Conservation (phyloP, 2,888 invertebrate species). For the Eurytoma californica region DNA sequence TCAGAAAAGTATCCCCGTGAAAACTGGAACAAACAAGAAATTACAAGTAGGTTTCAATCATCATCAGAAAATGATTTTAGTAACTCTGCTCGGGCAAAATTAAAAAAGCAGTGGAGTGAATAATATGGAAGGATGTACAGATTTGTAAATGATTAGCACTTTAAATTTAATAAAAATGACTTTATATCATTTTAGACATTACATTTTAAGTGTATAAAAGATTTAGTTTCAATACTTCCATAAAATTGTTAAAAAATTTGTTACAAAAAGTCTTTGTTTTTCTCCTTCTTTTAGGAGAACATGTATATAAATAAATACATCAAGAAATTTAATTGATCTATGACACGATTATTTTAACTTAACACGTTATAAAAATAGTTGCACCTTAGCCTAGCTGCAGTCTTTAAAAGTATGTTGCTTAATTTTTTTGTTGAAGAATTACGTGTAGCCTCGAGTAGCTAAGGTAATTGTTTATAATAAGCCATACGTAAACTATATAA, state of each 20-base stretch:
- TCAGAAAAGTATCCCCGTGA: background rate
- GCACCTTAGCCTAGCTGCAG: constrained; percentile 53
- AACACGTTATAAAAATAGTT: constrained; percentile 53
- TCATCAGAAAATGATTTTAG: constrained; percentile 43
- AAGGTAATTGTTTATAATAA: constrained; percentile 22
- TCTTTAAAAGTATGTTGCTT: constrained; percentile 47
- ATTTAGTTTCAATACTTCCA: constrained; percentile 30
- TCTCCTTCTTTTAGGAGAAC: constrained; percentile 1
- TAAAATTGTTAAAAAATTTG: constrained; percentile 39
- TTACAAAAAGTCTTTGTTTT: constrained; percentile 36
- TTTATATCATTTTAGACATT: constrained; percentile 44
- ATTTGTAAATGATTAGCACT: constrained; percentile 3
- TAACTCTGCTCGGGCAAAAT: constrained; percentile 44
- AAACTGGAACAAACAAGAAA: background rate
- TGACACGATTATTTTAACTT: constrained; percentile 38
- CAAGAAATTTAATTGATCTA: constrained; percentile 31
- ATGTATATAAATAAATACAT: constrained; percentile 51
- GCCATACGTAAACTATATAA: constrained; percentile 20
- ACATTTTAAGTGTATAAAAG: constrained; percentile 41
- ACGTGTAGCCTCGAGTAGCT: constrained; percentile 31
- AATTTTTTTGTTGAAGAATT: constrained; percentile 31
- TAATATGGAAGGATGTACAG: background rate
- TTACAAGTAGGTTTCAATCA: background rate
- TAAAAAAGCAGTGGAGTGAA: constrained; percentile 42
- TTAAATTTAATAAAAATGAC: constrained; percentile 28